Percentiles rank a stretch among this genome's conserved stretches.
Conservation (phyloP, 2,113 vertebrate genomes). For the Myrmecophaga tridactyla region DNA sequence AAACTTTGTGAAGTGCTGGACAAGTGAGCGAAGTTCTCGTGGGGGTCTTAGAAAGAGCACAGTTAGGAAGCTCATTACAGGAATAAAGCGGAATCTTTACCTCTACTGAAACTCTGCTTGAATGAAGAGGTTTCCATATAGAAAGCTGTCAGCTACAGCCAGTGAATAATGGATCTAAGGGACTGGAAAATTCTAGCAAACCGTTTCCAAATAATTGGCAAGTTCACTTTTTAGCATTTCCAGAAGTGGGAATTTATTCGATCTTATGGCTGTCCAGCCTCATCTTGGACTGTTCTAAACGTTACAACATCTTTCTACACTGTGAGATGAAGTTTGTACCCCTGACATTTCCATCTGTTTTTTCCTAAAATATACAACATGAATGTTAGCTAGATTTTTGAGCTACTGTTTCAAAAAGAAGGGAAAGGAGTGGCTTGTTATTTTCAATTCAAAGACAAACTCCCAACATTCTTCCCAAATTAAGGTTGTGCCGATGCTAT, state of each 20-base stretch:
- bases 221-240: background rate
- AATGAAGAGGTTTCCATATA: background rate
- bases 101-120: background rate
- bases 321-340: background rate
- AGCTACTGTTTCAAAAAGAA: background rate
- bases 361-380: background rate
- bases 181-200: background rate
- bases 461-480: conserved; percentile 6
- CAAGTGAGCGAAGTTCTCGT: background rate
- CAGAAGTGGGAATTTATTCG: background rate
- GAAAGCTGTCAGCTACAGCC: background rate
- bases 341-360: background rate
- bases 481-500: background rate
- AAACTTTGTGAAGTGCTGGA: conserved; percentile 5
- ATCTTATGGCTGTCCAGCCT: background rate
- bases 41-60: background rate
- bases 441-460: conserved; percentile 15
- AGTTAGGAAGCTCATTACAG: background rate
- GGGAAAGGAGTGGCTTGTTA: background rate
- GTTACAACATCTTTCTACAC: background rate
- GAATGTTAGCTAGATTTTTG: conserved; percentile 29
- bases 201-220: background rate
- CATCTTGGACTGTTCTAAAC: background rate
- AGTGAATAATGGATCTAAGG: background rate
- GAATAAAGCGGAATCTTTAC: background rate